Conservation (phyloP, 2,797 vertebrate species). For the Pteropus rufus region DNA sequence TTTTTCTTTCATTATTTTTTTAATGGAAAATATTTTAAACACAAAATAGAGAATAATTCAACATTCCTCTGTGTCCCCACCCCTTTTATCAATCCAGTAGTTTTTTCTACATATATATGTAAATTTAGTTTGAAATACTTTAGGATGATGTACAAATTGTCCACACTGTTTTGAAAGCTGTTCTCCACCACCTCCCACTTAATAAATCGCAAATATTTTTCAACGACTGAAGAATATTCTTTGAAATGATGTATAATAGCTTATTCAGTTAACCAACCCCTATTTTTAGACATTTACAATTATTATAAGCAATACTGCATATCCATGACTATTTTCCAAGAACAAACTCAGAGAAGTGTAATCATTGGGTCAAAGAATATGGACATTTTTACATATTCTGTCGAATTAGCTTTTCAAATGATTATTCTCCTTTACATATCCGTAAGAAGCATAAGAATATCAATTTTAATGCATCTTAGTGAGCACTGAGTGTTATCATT, state of each 20-base stretch:
- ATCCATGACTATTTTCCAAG: background rate
- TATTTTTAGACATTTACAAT: slow-evolving; percentile 17
- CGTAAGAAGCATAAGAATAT: background rate
- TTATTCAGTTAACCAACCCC: background rate
- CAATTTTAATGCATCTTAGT: background rate
- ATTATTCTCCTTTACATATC: background rate
- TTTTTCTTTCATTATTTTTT: background rate
- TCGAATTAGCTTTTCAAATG: background rate
- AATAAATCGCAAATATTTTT: slow-evolving; percentile 5
- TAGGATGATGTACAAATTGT: background rate
- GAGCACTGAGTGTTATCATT: background rate
- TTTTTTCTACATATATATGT: slow-evolving; percentile 25
- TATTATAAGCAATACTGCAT: background rate
- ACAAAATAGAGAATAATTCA: background rate
- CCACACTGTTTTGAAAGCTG: background rate
- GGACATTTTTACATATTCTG: background rate
- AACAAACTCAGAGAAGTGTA: background rate
- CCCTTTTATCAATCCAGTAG: background rate
- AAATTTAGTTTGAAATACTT: slow-evolving; percentile 18
- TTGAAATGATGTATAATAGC: background rate
- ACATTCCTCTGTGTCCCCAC: background rate
- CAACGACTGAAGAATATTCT: background rate
- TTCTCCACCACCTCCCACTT: background rate
- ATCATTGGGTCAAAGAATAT: background rate
- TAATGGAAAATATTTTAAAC: slow-evolving; percentile 12